Percentiles rank a stretch among this genome's conserved stretches.
Evolutionary conservation across 2,797 vertebrate genomes (phyloP).

Genomic region (Coranthus polyacanthus): DNA sequence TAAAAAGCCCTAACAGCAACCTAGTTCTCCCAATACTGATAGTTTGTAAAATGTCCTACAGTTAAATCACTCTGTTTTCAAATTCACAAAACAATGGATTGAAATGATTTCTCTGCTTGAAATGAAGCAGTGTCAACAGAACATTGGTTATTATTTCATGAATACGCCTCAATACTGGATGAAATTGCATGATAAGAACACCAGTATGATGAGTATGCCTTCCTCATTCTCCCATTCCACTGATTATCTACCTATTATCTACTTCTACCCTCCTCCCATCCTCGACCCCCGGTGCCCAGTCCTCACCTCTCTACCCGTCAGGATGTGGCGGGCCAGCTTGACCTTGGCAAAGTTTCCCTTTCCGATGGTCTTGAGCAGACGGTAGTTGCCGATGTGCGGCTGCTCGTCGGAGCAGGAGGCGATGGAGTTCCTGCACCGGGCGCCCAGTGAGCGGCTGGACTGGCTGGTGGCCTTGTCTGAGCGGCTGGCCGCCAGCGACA

Average conservation of each 20-base stretch:
- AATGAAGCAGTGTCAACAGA: neutral
- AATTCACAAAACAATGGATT: neutral
- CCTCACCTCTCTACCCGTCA: slow-evolving; percentile 91
- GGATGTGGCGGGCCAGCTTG: slow-evolving; percentile 93
- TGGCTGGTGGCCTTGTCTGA: slow-evolving; percentile 91
- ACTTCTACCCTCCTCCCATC: neutral
- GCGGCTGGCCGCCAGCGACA: slow-evolving; percentile 88
- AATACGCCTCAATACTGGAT: too few relatives aligned
- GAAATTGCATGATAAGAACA: neutral
- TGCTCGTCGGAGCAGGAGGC: slow-evolving; percentile 92
- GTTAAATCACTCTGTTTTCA: neutral
- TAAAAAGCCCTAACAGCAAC: too few relatives aligned
- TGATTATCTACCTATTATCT: neutral
- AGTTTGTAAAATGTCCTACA: too few relatives aligned
- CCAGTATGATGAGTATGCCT: too few relatives aligned
- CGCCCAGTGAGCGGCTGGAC: slow-evolving; percentile 89
- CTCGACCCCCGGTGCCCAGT: neutral
- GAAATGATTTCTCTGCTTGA: neutral
- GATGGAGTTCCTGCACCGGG: slow-evolving; percentile 93
- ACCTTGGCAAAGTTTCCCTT: slow-evolving; percentile 97
- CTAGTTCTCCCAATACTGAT: too few relatives aligned
- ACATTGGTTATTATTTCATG: too few relatives aligned
- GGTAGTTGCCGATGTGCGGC: slow-evolving; percentile 94
- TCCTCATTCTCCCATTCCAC: too few relatives aligned
- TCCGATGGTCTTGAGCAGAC: slow-evolving; percentile 93